Evolutionary conservation across 2,113 vertebrate genomes (phyloP), one percentile per base, ranked within the genome.

Genomic region (Prunella himalayana): DNA sequence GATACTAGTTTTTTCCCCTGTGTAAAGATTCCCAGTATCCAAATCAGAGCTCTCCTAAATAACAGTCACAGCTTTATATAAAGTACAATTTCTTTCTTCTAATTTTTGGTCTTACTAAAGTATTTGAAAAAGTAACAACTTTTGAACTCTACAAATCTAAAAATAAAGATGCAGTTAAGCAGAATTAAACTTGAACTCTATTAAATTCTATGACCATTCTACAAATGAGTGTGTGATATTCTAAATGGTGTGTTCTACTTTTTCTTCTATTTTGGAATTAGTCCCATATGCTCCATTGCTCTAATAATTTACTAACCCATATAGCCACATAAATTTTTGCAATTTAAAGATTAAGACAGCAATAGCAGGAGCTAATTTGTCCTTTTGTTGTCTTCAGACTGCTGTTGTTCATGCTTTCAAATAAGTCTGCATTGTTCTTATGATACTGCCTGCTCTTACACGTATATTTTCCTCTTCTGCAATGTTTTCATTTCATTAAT

Each of bases 401-500:
- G 30, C 47, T 73, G 24, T 21, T 89, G 53, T 10, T 47, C 10
- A 54, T 41, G 20, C 19, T 86, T 88, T 83, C 7, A 0, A 86
- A 51, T 22, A 76, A 78, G 33, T 44, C 45, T 69, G 28, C 17
- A 76, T 65, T 90, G 65, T 69, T 63, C 51, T 79, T 75, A 45
- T 70, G 23, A 72, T 69, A 41, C 18, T 42, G 30, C 24, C 51
- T 1, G 0, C 61, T 71, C 76, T 59, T 60, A 86, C 71, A 94
- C 84, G 56, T 61, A 49, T 51, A 20, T 82, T 83, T 90, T 86
- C 63, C 57, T 90, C 28, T 60, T 82, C 54, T 47, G 11, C 24
- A 88, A 83, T 54, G 25, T 92, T 92, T 90, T 96, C 11, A 84
- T 94, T 86, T 93, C 71, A 95, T 93, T 84, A 97, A 86, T 92